A percentile compares a stretch with the other conserved stretches of the same genome.
These are phyloP conservation scores for Brachionus plicatilis DNA, from an alignment of 1,140 invertebrate genomes.

Conservation along the genomic window DNA sequence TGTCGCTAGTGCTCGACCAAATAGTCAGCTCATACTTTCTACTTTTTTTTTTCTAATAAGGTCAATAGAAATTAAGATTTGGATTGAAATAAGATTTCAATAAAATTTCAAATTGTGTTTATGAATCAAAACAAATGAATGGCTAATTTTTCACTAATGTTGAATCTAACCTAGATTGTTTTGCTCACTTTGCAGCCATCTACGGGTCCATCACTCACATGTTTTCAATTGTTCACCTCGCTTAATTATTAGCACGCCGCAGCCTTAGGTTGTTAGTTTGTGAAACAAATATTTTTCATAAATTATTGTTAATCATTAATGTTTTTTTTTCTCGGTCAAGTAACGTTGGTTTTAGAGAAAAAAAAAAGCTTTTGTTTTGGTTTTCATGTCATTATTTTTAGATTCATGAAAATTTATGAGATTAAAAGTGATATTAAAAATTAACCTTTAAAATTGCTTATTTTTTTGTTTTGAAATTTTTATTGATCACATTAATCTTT, in stretches of 20 bases:
- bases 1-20: not conserved
- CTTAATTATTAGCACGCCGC: not conserved
- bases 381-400: not conserved
- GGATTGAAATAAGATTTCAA: not conserved
- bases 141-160: not conserved
- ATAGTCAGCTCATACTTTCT: not conserved
- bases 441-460: not conserved
- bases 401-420: not conserved
- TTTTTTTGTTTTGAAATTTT: not conserved
- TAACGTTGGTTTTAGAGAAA: not conserved
- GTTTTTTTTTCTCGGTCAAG: not conserved
- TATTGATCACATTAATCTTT: not conserved
- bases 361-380: not conserved
- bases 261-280: not conserved
- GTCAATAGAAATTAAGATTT: not conserved
- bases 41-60: not conserved
- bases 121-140: not conserved
- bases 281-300: not conserved
- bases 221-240: not conserved
- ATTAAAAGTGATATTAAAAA: not conserved
- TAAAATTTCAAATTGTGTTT: not conserved
- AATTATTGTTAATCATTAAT: not conserved
- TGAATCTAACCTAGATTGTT: not conserved
- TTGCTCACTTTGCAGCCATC: not conserved
- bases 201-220: not conserved